Percentiles rank a stretch among this genome's conserved stretches.
Conservation (phyloP, 1,140 invertebrate species). For the Drosophila pectinifera region DNA sequence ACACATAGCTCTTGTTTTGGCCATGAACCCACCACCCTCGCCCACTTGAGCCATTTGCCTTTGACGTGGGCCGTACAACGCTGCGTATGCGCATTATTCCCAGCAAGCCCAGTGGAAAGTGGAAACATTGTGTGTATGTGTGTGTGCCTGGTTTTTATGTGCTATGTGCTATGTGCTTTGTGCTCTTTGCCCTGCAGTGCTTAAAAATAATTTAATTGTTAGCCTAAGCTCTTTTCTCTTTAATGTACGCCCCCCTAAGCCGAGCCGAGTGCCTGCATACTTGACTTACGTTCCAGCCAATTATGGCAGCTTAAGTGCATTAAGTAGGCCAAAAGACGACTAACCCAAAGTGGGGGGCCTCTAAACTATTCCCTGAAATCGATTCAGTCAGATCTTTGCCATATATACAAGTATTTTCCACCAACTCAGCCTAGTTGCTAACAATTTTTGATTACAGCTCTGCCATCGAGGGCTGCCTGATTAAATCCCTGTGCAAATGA, state of each 20-base stretch:
- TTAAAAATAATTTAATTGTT: conserved; percentile 82
- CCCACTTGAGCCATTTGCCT: conserved; percentile 69
- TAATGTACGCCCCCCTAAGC: conserved; percentile 45
- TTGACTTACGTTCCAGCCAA: conserved; percentile 63
- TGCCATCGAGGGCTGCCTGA: neutral
- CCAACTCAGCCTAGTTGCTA: neutral
- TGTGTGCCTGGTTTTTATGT: conserved; percentile 3
- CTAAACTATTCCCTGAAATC: neutral
- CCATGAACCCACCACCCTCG: conserved; percentile 44
- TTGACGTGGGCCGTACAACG: conserved; percentile 58
- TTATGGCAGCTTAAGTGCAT: conserved; percentile 47
- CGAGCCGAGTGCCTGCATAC: conserved; percentile 4
- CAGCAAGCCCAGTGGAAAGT: conserved; percentile 66
- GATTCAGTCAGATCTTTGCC: too few relatives aligned
- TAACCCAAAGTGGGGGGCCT: too few relatives aligned
- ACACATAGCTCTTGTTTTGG: conserved; percentile 33
- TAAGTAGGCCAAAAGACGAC: conserved; percentile 17
- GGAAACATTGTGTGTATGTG: conserved; percentile 44
- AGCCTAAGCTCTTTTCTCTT: conserved; percentile 78
- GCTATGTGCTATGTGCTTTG: conserved; percentile 22
- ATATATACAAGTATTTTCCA: too few relatives aligned
- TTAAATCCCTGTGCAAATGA: neutral
- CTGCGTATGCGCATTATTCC: conserved; percentile 75
- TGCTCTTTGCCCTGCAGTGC: conserved; percentile 48
- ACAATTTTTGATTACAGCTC: neutral